A percentile compares a stretch with the other conserved stretches of the same genome.
Evolutionary conservation across 2,888 invertebrate species (phyloP).

Genomic region (Digitonthophagus gazella): DNA sequence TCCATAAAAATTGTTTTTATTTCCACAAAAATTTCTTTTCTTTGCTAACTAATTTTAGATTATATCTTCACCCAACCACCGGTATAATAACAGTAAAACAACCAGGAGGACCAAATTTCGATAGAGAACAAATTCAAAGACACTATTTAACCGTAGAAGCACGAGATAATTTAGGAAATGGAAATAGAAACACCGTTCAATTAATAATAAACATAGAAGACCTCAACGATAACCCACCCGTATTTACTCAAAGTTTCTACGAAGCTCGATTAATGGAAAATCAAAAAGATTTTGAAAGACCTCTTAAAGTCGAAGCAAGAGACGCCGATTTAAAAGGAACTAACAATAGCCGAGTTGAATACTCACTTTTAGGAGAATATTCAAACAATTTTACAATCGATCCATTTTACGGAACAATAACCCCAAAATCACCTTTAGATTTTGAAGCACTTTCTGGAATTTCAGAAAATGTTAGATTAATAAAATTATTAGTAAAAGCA

Average conservation of each 20-base stretch:
- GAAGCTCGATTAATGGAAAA: conserved; percentile 84
- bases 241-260: conserved; percentile 78
- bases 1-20: too few species aligned
- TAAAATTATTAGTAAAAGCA: conserved; percentile 72
- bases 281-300: conserved; percentile 71
- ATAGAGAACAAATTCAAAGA: conserved; percentile 78
- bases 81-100: conserved; percentile 81
- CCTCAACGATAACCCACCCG: conserved; percentile 87
- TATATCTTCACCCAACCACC: conserved; percentile 75
- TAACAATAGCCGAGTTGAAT: conserved; percentile 79
- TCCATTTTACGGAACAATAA: conserved; percentile 69
- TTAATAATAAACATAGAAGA: conserved; percentile 80
- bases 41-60: conserved; percentile 63
- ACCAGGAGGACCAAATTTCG: conserved; percentile 74
- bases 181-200: conserved; percentile 83
- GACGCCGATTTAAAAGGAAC: conserved; percentile 87
- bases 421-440: conserved; percentile 69
- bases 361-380: conserved; percentile 73
- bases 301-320: conserved; percentile 74
- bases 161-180: conserved; percentile 80
- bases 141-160: conserved; percentile 89
- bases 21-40: neutral
- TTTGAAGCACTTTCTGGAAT: conserved; percentile 73
- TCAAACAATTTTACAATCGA: conserved; percentile 80
- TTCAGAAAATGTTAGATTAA: conserved; percentile 60